phyloP scores from a whole-genome alignment of 2,113 vertebrate genomes.

The Leuciscus idus region DNA sequence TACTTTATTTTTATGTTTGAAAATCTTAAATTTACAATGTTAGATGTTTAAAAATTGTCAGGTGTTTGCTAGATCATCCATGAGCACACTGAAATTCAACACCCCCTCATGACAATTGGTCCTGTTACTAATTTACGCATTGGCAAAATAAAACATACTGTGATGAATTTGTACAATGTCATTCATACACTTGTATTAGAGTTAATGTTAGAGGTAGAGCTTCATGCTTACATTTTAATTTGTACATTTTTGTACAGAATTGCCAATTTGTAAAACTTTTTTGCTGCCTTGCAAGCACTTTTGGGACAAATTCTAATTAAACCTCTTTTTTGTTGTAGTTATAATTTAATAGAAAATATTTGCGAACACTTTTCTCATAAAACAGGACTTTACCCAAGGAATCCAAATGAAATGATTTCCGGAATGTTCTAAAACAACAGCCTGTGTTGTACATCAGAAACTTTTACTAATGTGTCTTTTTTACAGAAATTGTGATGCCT shows the following conservation, averaged over 20 bases:
- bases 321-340: not conserved
- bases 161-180: not conserved
- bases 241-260: not conserved
- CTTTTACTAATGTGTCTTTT: slow-evolving; percentile 51
- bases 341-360: not conserved
- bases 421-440: slow-evolving; percentile 1
- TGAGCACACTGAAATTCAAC: not conserved
- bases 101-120: not conserved
- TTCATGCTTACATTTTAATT: too few species aligned
- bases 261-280: too few species aligned
- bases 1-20: not conserved
- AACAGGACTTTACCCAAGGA: slow-evolving; percentile 41
- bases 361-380: not conserved
- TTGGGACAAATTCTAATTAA: too few species aligned
- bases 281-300: too few species aligned
- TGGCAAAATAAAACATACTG: not conserved
- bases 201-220: too few species aligned
- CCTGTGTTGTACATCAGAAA: slow-evolving; percentile 26
- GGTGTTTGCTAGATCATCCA: not conserved
- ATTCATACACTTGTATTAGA: not conserved
- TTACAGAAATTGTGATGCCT: slow-evolving; percentile 59
- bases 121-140: not conserved
- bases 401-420: slow-evolving; percentile 10
- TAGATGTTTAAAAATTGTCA: too few species aligned
- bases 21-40: not conserved